A percentile compares a stretch with the other conserved stretches of the same genome.
Evolutionary conservation across 2,797 vertebrate species (phyloP).

Genomic region (Podargus strigoides): DNA sequence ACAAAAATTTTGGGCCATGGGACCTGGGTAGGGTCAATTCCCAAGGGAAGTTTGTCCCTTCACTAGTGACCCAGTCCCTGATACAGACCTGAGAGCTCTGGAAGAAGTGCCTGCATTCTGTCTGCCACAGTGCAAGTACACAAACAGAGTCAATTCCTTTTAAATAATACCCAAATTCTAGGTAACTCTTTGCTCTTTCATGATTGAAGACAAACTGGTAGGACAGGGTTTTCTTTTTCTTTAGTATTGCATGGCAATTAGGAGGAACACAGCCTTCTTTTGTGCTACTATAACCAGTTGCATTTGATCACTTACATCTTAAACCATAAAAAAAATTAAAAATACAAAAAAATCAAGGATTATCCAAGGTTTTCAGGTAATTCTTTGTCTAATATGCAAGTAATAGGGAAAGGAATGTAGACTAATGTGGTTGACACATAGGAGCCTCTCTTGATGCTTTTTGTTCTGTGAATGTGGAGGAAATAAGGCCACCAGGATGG

Average conservation of each 20-base stretch:
- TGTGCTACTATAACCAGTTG: not conserved
- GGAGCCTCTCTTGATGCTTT: not conserved
- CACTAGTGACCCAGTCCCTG: not conserved
- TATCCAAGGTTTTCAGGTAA: not conserved
- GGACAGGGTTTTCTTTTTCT: not conserved
- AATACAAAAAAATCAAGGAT: not conserved
- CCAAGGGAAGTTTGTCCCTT: not conserved
- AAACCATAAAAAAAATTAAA: not conserved
- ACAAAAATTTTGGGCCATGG: not conserved
- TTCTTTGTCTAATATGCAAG: not conserved
- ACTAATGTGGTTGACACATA: not conserved
- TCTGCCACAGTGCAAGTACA: not conserved
- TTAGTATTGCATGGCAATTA: not conserved
- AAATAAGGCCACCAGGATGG: not conserved
- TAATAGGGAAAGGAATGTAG: not conserved
- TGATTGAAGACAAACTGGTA: not conserved
- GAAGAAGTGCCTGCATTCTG: not conserved
- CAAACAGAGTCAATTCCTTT: not conserved
- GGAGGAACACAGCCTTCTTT: not conserved
- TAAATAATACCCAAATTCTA: not conserved
- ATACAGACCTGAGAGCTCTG: not conserved
- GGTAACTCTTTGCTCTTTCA: not conserved
- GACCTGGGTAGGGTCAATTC: not conserved
- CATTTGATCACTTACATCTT: not conserved
- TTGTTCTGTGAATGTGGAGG: not conserved